Base-by-base conservation (phyloP, 2,113 vertebrate genomes). In the Candoia aspera region DNA sequence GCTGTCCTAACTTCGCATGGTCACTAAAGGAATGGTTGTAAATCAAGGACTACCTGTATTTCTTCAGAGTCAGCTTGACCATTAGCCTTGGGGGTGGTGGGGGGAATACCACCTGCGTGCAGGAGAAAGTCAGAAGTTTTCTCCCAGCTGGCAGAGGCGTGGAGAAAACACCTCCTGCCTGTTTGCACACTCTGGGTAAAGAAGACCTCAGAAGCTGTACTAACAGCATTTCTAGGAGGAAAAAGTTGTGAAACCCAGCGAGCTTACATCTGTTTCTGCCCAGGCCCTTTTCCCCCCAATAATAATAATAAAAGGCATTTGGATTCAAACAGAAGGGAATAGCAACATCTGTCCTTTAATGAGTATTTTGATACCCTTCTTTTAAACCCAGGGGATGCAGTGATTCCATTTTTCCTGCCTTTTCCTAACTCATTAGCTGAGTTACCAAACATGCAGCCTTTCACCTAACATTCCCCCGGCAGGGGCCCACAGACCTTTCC, bases 331-430 rank as follows among this genome's bases (percentile, higher is more conserved):
- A 57, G 60, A 93, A 89, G 87, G 83, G 59, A 89, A 86, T 1
- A 54, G 59, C 73, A 91, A 93, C 92, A 86, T 53, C 92, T 90
- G 89, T 93, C 87, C 55, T 57, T 17, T 86, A 85, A 93, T 89
- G 87, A 57, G 53, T 55, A 42, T 86, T 89, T 68, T 89, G 79
- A 91, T 73, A 73, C 49, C 87, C 60, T 89, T 85, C 64, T 91
- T 89, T 93, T 37, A 89, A 91, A 68, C 42, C 23, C 46, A 0
- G 46, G 53, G 53, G 33, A 49, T 26, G 54, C 42, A 62, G 8
- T 15, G 86, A 89, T 93, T 33, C 73, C 3, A 6, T 19, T 13
- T 33, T 46, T 6, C 90, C 88, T 73, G 59, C 60, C 26, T 37
- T 68, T 21, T n/a, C n/a, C n/a, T n/a, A n/a, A 19, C 23, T 64